Evolutionary conservation across 2,888 invertebrate genomes (phyloP), one percentile per base, ranked within the genome.

Genomic region (Onthophagus sagittarius): DNA sequence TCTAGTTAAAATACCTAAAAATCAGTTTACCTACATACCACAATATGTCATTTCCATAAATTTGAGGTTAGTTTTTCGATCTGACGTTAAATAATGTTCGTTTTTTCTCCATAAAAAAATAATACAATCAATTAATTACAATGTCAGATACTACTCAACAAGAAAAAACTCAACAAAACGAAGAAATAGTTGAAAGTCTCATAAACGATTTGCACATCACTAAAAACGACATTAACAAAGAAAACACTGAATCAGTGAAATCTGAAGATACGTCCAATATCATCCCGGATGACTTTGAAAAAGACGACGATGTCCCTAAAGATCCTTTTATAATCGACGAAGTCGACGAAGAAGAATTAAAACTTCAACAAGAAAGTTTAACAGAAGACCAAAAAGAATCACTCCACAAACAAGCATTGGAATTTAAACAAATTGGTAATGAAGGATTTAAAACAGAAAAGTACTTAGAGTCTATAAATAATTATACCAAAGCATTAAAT

Each of bases 361-460:
- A 88, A 78, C 87, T 88, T 76, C 83, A 86, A 2, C 94, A 95
- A 81, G 82, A 89, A 15, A 86, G 85, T n/a, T 86, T 94, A 53
- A 90, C 89, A 0, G 90, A 91, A 15, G 91, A 91, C 72, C 89
- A 93, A 80, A 90, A 90, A 80, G 86, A 89, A 63, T 86, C 86
- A 70, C 84, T 89, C 72, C 88, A 87, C 82, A 84, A 86, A 11
- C 88, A 92, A 76, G 92, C 95, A 0, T 88, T 91, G 74, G 85
- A 86, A 69, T 79, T 93, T 53, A 97, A 97, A 84, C 86, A 87
- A 2, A 86, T 88, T 73, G 97, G 95, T 0, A 98, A 98, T 82
- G 87, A 90, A 15, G 86, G 89, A 0, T 97, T 94, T 80, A 93
- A 92, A 83, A 85, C 85, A 63, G 90, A 87, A 5, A 88, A 93